These are phyloP conservation scores for Thomomys bottae DNA, from an alignment of 2,113 vertebrate species.

Conservation along the genomic window DNA sequence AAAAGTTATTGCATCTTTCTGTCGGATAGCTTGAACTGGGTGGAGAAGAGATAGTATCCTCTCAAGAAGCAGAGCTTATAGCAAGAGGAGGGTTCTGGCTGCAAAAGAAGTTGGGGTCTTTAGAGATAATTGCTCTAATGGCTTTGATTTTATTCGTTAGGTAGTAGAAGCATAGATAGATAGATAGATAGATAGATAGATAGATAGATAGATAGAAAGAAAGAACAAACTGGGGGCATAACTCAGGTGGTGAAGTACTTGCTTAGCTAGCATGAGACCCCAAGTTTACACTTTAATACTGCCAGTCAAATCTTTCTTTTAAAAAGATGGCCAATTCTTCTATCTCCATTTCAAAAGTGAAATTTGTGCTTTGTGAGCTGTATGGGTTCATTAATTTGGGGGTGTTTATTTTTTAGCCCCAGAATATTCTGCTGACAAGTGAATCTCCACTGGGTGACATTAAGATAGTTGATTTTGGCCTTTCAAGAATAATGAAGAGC, in stretches of 20 bases:
- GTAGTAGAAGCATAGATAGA: not conserved
- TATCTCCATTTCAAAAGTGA: not conserved
- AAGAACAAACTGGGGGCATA: no score
- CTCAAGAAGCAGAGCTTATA: not conserved
- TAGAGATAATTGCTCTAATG: not conserved
- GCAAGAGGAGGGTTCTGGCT: not conserved
- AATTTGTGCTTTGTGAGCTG: not conserved
- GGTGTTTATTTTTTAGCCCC: constrained; percentile 87
- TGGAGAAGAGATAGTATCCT: not conserved
- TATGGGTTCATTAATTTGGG: not conserved
- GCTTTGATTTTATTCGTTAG: not conserved
- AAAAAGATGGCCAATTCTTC: not conserved
- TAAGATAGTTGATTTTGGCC: constrained; percentile 96
- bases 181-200: no score
- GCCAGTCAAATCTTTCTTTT: not conserved
- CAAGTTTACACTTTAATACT: no score
- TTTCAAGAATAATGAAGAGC: constrained; percentile 94
- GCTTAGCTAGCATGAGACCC: no score
- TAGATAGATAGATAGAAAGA: no score
- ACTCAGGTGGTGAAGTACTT: no score
- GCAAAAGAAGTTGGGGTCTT: not conserved
- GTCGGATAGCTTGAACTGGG: not conserved
- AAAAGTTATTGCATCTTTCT: no score
- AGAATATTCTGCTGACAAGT: constrained; percentile 94
- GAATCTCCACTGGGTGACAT: constrained; percentile 93